These are phyloP conservation scores for Aulostomus chinensis DNA, from an alignment of 2,797 vertebrate genomes.

Conservation along the genomic window DNA sequence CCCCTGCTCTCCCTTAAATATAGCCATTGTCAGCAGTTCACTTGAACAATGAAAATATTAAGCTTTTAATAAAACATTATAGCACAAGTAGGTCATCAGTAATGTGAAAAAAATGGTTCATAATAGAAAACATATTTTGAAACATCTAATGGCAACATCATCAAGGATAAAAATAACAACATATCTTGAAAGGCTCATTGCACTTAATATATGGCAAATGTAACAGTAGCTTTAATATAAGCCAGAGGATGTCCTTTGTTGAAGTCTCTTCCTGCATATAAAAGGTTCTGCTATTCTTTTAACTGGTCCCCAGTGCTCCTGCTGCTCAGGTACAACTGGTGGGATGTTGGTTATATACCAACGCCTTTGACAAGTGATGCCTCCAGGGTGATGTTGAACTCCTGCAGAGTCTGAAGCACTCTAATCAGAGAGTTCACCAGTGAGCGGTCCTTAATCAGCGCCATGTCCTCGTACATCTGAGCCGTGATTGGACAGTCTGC, in stretches of 20 bases:
- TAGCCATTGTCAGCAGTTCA: slow-evolving; percentile 78
- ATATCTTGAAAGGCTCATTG: slow-evolving; percentile 88
- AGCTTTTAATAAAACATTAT: slow-evolving; percentile 78
- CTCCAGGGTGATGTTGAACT: slow-evolving; percentile 99
- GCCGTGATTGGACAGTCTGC: slow-evolving; percentile 95
- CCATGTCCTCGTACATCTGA: slow-evolving; percentile 98
- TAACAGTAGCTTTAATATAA: slow-evolving; percentile 96
- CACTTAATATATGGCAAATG: slow-evolving; percentile 88
- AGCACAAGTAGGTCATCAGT: slow-evolving; percentile 74
- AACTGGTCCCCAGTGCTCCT: slow-evolving; percentile 68
- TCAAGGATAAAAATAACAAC: slow-evolving; percentile 81
- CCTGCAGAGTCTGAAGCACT: slow-evolving; percentile 97
- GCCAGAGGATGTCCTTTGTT: slow-evolving; percentile 88
- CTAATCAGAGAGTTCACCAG: slow-evolving; percentile 97
- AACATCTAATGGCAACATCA: slow-evolving; percentile 79
- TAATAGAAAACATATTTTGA: slow-evolving; percentile 82
- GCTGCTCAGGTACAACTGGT: slow-evolving; percentile 46
- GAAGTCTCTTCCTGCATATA: slow-evolving; percentile 87
- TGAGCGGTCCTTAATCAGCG: slow-evolving; percentile 95
- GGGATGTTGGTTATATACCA: slow-evolving; percentile 71
- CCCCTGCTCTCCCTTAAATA: slow-evolving; percentile 75
- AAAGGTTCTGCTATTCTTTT: slow-evolving; percentile 61
- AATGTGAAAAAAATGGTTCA: slow-evolving; percentile 76
- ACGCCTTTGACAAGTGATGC: slow-evolving; percentile 97
- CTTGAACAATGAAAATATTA: slow-evolving; percentile 82